Evolutionary conservation across 35 echinoderm and acorn worm genomes (phyloP), one percentile per base, ranked within the genome.

Genomic region (Lytechinus variegatus): DNA sequence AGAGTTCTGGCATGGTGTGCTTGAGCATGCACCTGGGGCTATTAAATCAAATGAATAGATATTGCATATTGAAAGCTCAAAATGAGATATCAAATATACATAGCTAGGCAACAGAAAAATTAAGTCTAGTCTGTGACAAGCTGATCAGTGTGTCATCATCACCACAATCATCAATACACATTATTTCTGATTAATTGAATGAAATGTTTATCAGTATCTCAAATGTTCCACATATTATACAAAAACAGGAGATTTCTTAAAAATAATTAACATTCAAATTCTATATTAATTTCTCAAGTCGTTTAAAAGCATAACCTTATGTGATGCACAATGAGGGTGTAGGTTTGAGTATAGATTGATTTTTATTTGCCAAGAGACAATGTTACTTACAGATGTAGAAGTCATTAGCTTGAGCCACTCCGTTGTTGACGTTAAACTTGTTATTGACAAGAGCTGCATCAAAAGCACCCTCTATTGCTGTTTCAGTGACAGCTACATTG

Each of bases 351-450:
- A 44, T 44, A 44, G 33, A 44, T 44, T 44, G 33, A 44, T 44
- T 44, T 44, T 44, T 44, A 44, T 24, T 7, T 79, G 66, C 16
- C n/a, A 16, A 79, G 19, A 21, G 61, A 5, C n/a, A 72, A 72
- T 13, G 52, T 52, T 90, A 3, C 92, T 93, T 57, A 93, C 92
- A 24, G 27, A 54, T 93, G 55, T 55, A 93, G 54, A 96, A 71
- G 60, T 66, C 57, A 3, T 55, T 29, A 29, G 28, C 56, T 10
- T 54, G 51, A 33, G 95, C 13, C 44, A 96, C 44, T 14, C n/a
- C 95, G 27, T 96, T 96, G 87, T 91, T 91, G 53, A 57, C 16
- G 56, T 96, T 89, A 92, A 96, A 96, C 89, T 91, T 52, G 54
- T 96, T 52, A 52, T 28, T 52, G 27, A 51, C 14, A 10, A 91